Conservation (phyloP, 2,113 vertebrate genomes). For the Megaceryle torquata region DNA sequence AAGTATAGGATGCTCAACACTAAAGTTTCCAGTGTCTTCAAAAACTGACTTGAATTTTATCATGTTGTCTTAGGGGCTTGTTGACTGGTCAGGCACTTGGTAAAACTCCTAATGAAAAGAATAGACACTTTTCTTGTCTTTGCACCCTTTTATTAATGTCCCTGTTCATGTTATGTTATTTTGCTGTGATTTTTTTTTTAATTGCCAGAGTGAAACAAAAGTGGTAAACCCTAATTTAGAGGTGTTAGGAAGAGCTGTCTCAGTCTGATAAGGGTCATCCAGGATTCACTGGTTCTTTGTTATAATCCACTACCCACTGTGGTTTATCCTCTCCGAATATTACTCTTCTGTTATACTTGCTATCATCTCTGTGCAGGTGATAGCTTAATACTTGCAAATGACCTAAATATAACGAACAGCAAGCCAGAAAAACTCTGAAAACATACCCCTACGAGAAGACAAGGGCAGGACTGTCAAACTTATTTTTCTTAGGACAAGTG, state of each 20-base stretch:
- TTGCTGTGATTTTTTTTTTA: neutral
- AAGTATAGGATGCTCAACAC: neutral
- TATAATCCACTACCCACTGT: neutral
- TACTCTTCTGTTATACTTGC: neutral
- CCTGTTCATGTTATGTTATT: neutral
- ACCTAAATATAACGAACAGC: neutral
- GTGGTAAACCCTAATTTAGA: neutral
- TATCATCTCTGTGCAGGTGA: slow-evolving; percentile 3
- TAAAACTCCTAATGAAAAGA: neutral
- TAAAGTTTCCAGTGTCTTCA: neutral
- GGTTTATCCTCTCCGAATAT: neutral
- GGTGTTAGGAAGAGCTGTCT: neutral
- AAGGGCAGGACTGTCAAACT: neutral
- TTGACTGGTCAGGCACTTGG: neutral
- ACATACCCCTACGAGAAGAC: neutral
- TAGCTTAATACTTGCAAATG: slow-evolving; percentile 6
- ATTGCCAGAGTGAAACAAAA: neutral
- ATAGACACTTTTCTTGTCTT: neutral
- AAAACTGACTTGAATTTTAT: slow-evolving; percentile 9
- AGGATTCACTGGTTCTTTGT: neutral
- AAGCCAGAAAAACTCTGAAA: neutral
- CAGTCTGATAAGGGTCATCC: neutral
- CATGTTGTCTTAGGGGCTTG: neutral
- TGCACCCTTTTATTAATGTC: neutral
- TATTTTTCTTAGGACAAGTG: slow-evolving; percentile 7